Evolutionary conservation across 2,888 invertebrate species (phyloP).

Genomic region (Pseudoips prasinana): DNA sequence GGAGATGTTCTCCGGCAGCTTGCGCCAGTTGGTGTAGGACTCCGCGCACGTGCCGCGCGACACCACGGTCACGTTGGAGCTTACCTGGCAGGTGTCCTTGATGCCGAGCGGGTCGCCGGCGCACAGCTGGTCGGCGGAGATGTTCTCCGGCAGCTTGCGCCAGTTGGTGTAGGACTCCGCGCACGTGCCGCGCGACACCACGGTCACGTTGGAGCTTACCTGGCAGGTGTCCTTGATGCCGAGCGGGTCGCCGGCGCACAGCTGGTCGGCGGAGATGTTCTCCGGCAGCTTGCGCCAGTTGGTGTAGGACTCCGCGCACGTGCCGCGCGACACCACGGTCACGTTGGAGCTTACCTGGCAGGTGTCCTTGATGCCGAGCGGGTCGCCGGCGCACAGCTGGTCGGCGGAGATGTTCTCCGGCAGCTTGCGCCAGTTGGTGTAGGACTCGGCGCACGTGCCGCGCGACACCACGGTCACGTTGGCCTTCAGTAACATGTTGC

Average conservation of each 20-base stretch:
- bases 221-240: slow-evolving; percentile 64
- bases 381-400: slow-evolving; percentile 71
- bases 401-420: slow-evolving; percentile 52
- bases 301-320: slow-evolving; percentile 51
- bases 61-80: no score
- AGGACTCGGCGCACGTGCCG: slow-evolving; percentile 48
- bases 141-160: slow-evolving; percentile 60
- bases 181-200: no score
- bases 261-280: slow-evolving; percentile 55
- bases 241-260: slow-evolving; percentile 68
- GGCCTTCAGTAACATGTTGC: slow-evolving; percentile 58
- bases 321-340: no score
- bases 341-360: slow-evolving; percentile 71
- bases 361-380: slow-evolving; percentile 55
- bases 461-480: slow-evolving; percentile 50
- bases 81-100: slow-evolving; percentile 68
- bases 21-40: slow-evolving; percentile 55
- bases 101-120: slow-evolving; percentile 63
- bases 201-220: no score
- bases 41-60: no score
- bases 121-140: slow-evolving; percentile 59
- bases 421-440: slow-evolving; percentile 56
- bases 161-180: slow-evolving; percentile 52
- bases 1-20: slow-evolving; percentile 57
- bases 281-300: slow-evolving; percentile 58